Conservation (phyloP, 2,113 vertebrate species). For the Sphyrna mokarran region DNA sequence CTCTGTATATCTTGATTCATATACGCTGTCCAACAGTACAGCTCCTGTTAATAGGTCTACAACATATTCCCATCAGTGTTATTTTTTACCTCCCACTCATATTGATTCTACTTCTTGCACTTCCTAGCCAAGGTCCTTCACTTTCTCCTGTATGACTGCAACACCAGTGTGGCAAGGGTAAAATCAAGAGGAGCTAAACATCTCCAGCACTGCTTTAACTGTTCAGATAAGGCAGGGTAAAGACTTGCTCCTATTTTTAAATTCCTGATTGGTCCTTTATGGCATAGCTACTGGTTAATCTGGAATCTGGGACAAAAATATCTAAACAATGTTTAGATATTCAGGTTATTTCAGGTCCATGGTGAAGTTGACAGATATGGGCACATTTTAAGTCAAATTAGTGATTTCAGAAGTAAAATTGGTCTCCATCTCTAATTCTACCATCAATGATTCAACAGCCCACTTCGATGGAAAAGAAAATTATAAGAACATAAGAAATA, state of each 20-base stretch:
- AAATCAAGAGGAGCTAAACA: neutral
- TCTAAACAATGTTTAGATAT: neutral
- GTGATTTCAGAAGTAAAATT: neutral
- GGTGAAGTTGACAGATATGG: neutral
- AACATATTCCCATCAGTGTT: neutral
- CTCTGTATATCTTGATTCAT: neutral
- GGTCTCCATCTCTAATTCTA: neutral
- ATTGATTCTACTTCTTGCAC: neutral
- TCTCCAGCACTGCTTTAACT: neutral
- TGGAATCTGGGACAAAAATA: neutral
- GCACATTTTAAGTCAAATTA: neutral
- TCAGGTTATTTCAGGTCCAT: neutral
- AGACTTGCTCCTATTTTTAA: neutral
- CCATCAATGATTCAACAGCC: neutral
- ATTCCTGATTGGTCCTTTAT: neutral
- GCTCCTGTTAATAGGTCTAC: neutral
- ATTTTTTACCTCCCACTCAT: neutral
- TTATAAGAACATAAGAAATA: no score
- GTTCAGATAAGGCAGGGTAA: neutral
- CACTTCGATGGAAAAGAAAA: neutral
- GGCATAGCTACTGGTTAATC: neutral
- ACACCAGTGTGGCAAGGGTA: neutral
- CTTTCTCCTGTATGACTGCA: neutral
- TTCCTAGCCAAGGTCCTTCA: neutral
- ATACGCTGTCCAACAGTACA: neutral